phyloP scores from a whole-genome alignment of 1,140 invertebrate genomes.

The Callitettix versicolor region DNA sequence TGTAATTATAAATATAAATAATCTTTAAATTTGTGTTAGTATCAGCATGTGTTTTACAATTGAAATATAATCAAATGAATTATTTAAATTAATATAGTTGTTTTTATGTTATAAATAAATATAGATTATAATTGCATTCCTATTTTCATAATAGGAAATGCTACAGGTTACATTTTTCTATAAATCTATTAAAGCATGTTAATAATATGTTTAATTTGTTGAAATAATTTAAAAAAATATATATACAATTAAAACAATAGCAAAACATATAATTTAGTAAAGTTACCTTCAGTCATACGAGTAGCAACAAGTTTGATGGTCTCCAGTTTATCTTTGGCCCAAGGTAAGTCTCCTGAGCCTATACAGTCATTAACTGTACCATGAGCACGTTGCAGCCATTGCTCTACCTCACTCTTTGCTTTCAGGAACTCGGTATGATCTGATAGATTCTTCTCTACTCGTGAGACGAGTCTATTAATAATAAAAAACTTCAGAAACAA shows the following conservation, averaged over 20 bases:
- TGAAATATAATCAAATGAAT: too few species aligned
- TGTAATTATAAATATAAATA: not conserved
- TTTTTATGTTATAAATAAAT: too few species aligned
- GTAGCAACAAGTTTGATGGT: conserved; percentile 38
- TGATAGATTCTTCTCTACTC: conserved; percentile 76
- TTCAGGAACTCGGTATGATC: conserved; percentile 83
- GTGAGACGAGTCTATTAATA: conserved; percentile 50
- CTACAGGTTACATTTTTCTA: too few species aligned
- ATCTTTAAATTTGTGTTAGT: not conserved
- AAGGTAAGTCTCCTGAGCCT: conserved; percentile 64
- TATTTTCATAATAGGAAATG: too few species aligned
- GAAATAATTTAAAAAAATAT: too few species aligned
- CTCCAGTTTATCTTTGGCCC: conserved; percentile 74
- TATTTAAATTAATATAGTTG: too few species aligned
- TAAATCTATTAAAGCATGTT: too few species aligned
- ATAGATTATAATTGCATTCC: too few species aligned
- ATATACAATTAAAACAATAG: too few species aligned
- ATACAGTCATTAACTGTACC: conserved; percentile 69
- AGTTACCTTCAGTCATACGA: conserved; percentile 30
- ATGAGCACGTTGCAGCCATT: conserved; percentile 68
- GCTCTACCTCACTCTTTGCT: conserved; percentile 67
- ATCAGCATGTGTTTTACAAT: too few species aligned
- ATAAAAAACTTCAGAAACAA: not conserved
- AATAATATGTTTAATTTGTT: too few species aligned
- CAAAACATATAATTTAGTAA: too few species aligned